Base-by-base conservation (phyloP, 2,113 vertebrate species). In the Oncorhynchus clarkii region DNA sequence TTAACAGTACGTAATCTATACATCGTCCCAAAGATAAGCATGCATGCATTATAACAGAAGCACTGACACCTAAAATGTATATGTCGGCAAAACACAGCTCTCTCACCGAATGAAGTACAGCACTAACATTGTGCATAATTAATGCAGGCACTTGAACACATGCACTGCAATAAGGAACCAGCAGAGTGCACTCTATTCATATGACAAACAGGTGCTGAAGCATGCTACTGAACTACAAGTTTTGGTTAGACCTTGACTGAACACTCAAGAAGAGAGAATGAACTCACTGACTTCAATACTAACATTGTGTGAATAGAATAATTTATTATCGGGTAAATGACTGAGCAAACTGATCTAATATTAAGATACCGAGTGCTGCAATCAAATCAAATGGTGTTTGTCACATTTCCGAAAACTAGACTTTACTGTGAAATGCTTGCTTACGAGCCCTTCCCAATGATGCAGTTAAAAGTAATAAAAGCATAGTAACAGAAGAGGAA, bases 121-220 rank as follows among this genome's bases (percentile, higher is more conserved):
- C 20, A 57, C 20, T 1, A 20, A 20, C 20, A 57, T 14, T 62
- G n/a, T 8, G n/a, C 59, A 16, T 22, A n/a, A 62, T 24, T 9
- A n/a, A 16, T 62, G n/a, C n/a, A 22, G 59, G 59, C 59, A 62
- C n/a, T 54, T 54, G 5, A 51, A 54, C 51, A 54, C 13, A 18
- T 18, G 14, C 51, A 65, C 29, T 81, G 54, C 59, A 31, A 74
- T 3, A 13, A 54, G 1, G 24, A 6, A n/a, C 82, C 91, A 80
- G 84, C 57, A 91, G 91, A 77, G 87, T 88, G 87, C 89, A 86
- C 78, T 89, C 81, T 85, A 39, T 74, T 83, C 80, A 71, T 83
- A 74, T 65, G 51, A 54, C 82, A 82, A 64, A 59, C 39, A 69
- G 24, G 18, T 16, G 2, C 26, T 78, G 70, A 78, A 82, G 79